Evolutionary conservation across 2,797 vertebrate species (phyloP), one percentile per base, ranked within the genome.

Genomic region (Mus spretus): DNA sequence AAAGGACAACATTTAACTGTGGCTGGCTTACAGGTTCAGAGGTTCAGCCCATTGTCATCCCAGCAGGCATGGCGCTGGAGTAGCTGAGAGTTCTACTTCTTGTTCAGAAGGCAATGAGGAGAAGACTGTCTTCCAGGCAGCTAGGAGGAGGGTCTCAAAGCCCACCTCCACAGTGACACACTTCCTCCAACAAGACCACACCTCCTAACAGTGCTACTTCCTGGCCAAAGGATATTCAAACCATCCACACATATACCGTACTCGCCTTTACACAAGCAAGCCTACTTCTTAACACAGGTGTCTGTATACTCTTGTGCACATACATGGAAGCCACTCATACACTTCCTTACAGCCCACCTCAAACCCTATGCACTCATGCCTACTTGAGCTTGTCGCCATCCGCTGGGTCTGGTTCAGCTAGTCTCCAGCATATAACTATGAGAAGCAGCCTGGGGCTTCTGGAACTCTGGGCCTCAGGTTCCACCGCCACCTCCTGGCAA

Each of bases 391-490:
- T 6, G 65, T 2, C 9, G 24, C 92, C 31, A 2, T 80, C 15
- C 20, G 14, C 1, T 70, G 10, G 90, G 61, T 75, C 70, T 91
- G 55, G 83, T 65, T 65, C 37, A 28, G 70, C n/a, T 14, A n/a
- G 82, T 2, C 81, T 44, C 28, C 8, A 8, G 79, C 72, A 37
- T 67, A 13, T 47, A 67, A 44, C 26, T 50, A 47, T 44, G 17
- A 59, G 31, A 55, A 53, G 47, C 20, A 3, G 17, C 59, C 70
- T 61, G 12, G 84, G 59, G 37, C 31, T 93, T 84, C 70, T 20
- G 50, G 81, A 91, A 67, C 67, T 89, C 79, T 20, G 2, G 1
- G 31, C 79, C 63, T 86, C 67, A 74, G 89, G 70, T 81, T 87
- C 77, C 85, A 67, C 0, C 12, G 14, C 70, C 34, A n/a, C 19